Conservation (phyloP, 2,797 vertebrate species). For the Malurus splendens region DNA sequence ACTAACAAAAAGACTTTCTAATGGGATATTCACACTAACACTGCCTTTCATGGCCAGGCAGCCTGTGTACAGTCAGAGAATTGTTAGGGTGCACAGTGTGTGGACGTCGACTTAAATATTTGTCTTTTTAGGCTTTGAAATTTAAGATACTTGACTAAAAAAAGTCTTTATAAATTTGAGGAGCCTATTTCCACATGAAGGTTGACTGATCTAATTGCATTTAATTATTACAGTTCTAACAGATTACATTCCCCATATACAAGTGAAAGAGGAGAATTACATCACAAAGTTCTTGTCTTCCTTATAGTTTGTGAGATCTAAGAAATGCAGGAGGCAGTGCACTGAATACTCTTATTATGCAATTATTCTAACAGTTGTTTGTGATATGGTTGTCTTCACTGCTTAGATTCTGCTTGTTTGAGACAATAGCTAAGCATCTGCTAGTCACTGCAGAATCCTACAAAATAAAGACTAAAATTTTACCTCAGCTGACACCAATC, state of each 20-base stretch:
- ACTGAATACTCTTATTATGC: not conserved
- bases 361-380: conserved; percentile 29
- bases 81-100: not conserved
- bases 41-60: not conserved
- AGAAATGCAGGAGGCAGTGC: not conserved
- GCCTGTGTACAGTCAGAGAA: not conserved
- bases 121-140: not conserved
- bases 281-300: not conserved
- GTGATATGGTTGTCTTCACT: conserved; percentile 29
- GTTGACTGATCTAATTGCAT: not conserved
- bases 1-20: not conserved
- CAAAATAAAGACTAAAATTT: conserved; percentile 29
- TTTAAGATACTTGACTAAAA: not conserved
- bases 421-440: conserved; percentile 49
- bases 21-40: not conserved
- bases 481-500: conserved; percentile 42
- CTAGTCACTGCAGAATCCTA: not conserved
- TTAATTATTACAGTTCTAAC: not conserved
- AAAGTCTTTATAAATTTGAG: not conserved
- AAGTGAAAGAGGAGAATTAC: not conserved
- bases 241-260: not conserved
- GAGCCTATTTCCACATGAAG: not conserved
- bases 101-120: not conserved
- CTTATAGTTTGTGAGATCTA: not conserved
- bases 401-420: not conserved